phyloP scores from a whole-genome alignment of 2,113 vertebrate species.

The Phylloscopus trochilus region DNA sequence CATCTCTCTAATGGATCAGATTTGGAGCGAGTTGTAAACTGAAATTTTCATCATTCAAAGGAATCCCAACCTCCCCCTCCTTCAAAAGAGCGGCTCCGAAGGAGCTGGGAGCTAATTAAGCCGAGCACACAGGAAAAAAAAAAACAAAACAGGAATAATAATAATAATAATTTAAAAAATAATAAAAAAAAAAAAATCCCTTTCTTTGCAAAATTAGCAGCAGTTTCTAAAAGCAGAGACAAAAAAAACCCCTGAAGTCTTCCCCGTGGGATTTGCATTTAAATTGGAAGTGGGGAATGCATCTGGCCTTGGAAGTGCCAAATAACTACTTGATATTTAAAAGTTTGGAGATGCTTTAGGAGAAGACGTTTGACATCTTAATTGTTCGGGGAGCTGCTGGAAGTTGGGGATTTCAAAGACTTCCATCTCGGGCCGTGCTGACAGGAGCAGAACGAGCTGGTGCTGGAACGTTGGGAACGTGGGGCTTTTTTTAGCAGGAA shows the following conservation, averaged over 20 bases:
- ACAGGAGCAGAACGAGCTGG: not conserved
- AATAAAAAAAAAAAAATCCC: not conserved
- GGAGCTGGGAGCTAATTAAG: slow-evolving; percentile 34
- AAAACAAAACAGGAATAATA: not conserved
- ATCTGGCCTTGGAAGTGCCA: slow-evolving; percentile 55
- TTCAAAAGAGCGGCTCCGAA: not conserved
- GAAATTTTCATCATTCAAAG: not conserved
- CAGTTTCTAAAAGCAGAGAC: slow-evolving; percentile 45
- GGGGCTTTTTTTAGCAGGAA: not conserved
- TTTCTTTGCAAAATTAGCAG: slow-evolving; percentile 6
- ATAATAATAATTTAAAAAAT: not conserved
- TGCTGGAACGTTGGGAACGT: not conserved
- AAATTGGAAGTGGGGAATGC: slow-evolving; percentile 64
- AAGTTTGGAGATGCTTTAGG: slow-evolving; percentile 54
- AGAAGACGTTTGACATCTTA: slow-evolving; percentile 53
- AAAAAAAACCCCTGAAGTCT: slow-evolving; percentile 18
- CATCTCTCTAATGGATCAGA: not conserved
- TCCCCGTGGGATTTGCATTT: slow-evolving; percentile 64
- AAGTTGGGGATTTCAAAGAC: slow-evolving; percentile 2
- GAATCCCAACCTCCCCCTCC: not conserved
- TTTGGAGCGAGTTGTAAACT: not conserved
- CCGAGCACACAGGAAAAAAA: not conserved
- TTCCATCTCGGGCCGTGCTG: not conserved
- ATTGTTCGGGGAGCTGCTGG: slow-evolving; percentile 44
- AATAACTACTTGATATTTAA: slow-evolving; percentile 64